A percentile compares a stretch with the other conserved stretches of the same genome.
Conservation (phyloP, 2,113 vertebrate genomes). For the Gymnarchus niloticus region DNA sequence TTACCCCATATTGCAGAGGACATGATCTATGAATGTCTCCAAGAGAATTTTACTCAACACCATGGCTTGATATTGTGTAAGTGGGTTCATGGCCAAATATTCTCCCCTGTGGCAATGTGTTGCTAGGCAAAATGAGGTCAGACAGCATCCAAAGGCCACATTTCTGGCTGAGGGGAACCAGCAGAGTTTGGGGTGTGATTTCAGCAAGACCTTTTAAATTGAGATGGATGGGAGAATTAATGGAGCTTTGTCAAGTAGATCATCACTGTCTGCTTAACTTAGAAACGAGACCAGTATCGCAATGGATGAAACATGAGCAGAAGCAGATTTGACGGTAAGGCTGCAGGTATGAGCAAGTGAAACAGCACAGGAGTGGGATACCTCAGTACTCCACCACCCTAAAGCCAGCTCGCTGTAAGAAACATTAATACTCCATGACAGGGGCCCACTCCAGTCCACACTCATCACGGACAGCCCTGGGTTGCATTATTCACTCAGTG, state of each 20-base stretch:
- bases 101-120: slow-evolving; percentile 45
- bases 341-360: not conserved
- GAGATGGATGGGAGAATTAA: not conserved
- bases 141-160: slow-evolving; percentile 50
- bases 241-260: not conserved
- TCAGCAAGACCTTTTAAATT: not conserved
- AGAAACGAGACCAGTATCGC: not conserved
- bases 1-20: slow-evolving; percentile 23
- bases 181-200: not conserved
- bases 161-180: not conserved
- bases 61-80: slow-evolving; percentile 49
- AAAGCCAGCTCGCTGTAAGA: too few species aligned
- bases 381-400: not conserved
- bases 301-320: not conserved
- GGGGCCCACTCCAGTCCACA: not conserved
- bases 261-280: not conserved
- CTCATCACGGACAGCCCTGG: not conserved
- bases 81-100: slow-evolving; percentile 43
- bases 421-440: too few species aligned
- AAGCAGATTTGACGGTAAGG: not conserved
- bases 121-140: slow-evolving; percentile 67
- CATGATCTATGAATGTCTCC: slow-evolving; percentile 27
- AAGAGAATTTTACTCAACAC: slow-evolving; percentile 42
- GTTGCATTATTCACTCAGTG: not conserved
- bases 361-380: not conserved